These are phyloP conservation scores for Fringilla coelebs DNA, from an alignment of 2,797 vertebrate species.

Conservation along the genomic window DNA sequence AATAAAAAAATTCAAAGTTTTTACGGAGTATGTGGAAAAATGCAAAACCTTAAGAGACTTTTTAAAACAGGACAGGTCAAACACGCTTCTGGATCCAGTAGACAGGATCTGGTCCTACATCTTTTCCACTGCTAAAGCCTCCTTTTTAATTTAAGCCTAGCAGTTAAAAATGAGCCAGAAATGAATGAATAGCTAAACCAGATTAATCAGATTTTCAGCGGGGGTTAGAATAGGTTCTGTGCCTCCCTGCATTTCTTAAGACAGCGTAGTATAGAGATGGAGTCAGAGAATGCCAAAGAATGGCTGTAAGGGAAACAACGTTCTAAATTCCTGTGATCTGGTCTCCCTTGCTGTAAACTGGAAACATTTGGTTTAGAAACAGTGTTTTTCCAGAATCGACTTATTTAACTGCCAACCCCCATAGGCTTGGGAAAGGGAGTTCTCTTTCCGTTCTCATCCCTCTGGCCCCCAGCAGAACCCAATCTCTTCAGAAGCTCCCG, in stretches of 20 bases:
- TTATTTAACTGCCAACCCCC: not conserved
- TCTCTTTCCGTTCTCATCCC: not conserved
- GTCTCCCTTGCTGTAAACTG: not conserved
- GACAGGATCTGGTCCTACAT: not conserved
- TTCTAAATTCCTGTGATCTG: not conserved
- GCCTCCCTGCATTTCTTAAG: not conserved
- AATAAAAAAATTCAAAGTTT: not conserved
- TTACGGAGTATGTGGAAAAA: not conserved
- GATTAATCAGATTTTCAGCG: not conserved
- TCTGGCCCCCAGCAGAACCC: not conserved
- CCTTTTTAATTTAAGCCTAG: not conserved
- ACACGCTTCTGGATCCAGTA: not conserved
- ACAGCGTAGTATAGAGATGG: not conserved
- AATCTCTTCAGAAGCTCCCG: not conserved
- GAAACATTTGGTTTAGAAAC: constrained; percentile 13
- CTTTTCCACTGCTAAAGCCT: not conserved
- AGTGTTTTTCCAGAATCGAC: not conserved
- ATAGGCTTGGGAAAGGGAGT: not conserved
- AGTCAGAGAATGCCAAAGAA: not conserved
- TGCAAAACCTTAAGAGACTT: not conserved
- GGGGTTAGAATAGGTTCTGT: not conserved
- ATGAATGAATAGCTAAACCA: not conserved
- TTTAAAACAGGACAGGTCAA: not conserved
- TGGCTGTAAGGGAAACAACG: not conserved
- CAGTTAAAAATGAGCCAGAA: constrained; percentile 13